phyloP scores from a whole-genome alignment of 2,888 invertebrate species.

The Timema cristinae region DNA sequence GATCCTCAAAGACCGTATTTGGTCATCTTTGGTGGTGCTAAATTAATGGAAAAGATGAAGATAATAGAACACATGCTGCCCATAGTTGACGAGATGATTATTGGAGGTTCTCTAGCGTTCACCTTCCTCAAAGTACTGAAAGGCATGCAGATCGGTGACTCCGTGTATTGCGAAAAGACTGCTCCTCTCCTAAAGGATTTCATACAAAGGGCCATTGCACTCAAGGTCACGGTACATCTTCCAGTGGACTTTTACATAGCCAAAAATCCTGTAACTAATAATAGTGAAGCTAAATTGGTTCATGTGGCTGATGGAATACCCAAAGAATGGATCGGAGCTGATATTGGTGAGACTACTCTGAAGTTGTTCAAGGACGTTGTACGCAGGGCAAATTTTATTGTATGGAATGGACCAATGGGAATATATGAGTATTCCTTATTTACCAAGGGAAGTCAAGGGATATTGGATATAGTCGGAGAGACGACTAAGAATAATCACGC shows the following conservation, averaged over 20 bases:
- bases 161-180: slow-evolving; percentile 93
- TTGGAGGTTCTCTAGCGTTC: slow-evolving; percentile 99
- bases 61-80: slow-evolving; percentile 95
- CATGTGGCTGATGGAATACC: slow-evolving; percentile 82
- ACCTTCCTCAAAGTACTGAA: slow-evolving; percentile 93
- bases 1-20: slow-evolving; percentile 73
- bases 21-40: slow-evolving; percentile 97
- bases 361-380: slow-evolving; percentile 78
- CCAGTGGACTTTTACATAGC: slow-evolving; percentile 94
- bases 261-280: slow-evolving; percentile 86
- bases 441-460: slow-evolving; percentile 76
- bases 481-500: slow-evolving; percentile 74
- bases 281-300: slow-evolving; percentile 75
- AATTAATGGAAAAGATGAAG: slow-evolving; percentile 97
- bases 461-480: slow-evolving; percentile 93
- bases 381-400: slow-evolving; percentile 87
- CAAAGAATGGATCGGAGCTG: slow-evolving; percentile 91
- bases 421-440: slow-evolving; percentile 98
- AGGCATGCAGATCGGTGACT: slow-evolving; percentile 93
- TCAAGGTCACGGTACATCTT: slow-evolving; percentile 88
- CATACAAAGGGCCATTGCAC: slow-evolving; percentile 85
- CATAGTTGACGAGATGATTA: slow-evolving; percentile 99
- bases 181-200: slow-evolving; percentile 88
- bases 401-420: slow-evolving; percentile 99
- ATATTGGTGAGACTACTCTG: slow-evolving; percentile 84